These are phyloP conservation scores for Taxidea taxus DNA, from an alignment of 2,113 vertebrate species.

Conservation along the genomic window DNA sequence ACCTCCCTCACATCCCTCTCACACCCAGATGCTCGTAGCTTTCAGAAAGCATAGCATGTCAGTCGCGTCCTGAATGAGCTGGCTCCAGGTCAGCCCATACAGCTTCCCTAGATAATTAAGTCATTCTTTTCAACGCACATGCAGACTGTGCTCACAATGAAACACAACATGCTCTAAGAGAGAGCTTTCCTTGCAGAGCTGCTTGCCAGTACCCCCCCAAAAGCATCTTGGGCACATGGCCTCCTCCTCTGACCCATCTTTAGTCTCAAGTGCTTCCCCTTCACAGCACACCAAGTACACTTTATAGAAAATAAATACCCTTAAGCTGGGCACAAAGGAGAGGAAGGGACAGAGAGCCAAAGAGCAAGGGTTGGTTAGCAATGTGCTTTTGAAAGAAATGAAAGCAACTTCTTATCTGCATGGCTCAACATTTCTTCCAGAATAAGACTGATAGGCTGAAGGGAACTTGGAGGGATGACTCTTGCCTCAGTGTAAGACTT, in stretches of 20 bases:
- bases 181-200: not conserved
- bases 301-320: not conserved
- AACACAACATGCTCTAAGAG: not conserved
- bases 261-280: not conserved
- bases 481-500: not conserved
- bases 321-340: not conserved
- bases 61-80: not conserved
- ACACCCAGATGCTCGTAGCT: fast-evolving
- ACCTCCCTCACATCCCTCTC: not conserved
- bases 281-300: not conserved
- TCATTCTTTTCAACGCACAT: not conserved
- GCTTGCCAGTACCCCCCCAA: too few species aligned
- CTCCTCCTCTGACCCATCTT: not conserved
- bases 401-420: not conserved
- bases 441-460: not conserved
- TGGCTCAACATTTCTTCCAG: not conserved
- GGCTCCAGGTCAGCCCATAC: not conserved
- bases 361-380: not conserved
- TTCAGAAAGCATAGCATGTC: not conserved
- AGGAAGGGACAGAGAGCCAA: not conserved
- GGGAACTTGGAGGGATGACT: not conserved
- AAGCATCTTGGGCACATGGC: not conserved
- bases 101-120: not conserved
- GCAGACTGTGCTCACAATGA: not conserved
- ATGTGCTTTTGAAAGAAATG: not conserved